A percentile compares a stretch with the other conserved stretches of the same genome.
Conservation (phyloP, 2,888 invertebrate species). For the Oscheius sp. region DNA sequence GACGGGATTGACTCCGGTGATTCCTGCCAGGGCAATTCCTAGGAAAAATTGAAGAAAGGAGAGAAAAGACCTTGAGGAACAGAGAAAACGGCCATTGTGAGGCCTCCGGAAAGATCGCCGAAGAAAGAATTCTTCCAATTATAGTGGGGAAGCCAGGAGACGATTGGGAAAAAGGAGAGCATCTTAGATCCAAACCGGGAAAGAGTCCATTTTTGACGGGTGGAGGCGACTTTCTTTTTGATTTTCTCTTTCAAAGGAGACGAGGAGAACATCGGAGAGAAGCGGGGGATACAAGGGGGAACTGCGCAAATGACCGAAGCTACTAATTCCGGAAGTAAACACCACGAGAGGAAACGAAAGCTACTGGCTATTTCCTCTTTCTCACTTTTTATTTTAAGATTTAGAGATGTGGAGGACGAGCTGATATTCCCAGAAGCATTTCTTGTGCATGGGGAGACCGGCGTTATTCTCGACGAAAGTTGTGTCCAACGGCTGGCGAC, state of each 20-base stretch:
- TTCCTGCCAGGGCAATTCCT: conserved; percentile 68
- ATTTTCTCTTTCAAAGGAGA: background rate
- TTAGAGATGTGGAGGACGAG: too few relatives aligned
- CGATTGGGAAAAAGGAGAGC: conserved; percentile 46
- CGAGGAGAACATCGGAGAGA: background rate
- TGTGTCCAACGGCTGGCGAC: conserved; percentile 9
- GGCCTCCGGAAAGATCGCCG: conserved; percentile 65
- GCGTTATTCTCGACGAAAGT: conserved; percentile 7
- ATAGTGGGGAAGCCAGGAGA: conserved; percentile 51
- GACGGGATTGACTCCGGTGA: conserved; percentile 68
- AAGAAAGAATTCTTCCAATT: conserved; percentile 66
- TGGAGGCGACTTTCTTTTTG: background rate
- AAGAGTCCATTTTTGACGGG: conserved; percentile 20
- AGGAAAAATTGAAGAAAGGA: background rate
- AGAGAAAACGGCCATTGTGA: conserved; percentile 68
- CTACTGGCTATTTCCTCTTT: background rate
- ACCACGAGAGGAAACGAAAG: background rate
- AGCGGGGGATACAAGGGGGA: background rate
- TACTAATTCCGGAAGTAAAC: conserved; percentile 24
- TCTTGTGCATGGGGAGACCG: conserved; percentile 26
- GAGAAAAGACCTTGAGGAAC: conserved; percentile 46
- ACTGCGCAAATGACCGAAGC: conserved; percentile 1
- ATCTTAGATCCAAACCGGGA: conserved; percentile 17
- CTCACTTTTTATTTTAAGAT: too few relatives aligned
- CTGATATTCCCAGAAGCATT: conserved; percentile 26